These are phyloP conservation scores for Clusia tigrina DNA, from an alignment of 2,888 invertebrate species.

Conservation along the genomic window DNA sequence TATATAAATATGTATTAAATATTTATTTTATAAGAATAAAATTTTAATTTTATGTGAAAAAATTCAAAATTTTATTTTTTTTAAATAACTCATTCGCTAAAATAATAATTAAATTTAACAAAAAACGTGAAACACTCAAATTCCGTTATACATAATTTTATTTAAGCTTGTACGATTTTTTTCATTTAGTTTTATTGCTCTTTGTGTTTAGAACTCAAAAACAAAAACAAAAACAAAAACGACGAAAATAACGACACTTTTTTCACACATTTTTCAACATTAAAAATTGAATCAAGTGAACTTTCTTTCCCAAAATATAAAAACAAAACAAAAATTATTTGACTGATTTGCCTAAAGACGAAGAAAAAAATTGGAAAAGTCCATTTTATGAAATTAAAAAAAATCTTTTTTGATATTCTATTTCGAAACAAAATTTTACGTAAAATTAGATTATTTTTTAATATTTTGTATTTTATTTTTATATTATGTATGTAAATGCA, in stretches of 20 bases:
- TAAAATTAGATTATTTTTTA: too few relatives aligned
- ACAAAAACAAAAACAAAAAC: conserved; percentile 6
- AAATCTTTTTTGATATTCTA: too few relatives aligned
- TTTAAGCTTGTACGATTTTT: not conserved
- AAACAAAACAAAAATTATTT: conserved; percentile 6
- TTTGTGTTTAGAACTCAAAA: conserved; percentile 1
- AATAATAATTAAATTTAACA: not conserved
- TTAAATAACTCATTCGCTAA: not conserved
- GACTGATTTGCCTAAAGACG: conserved; percentile 25
- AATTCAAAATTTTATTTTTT: too few relatives aligned
- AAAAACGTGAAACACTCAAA: conserved; percentile 1
- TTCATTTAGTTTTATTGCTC: not conserved
- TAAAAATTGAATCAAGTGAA: not conserved
- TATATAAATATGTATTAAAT: too few relatives aligned
- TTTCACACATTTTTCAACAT: not conserved
- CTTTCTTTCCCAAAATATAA: conserved; percentile 8
- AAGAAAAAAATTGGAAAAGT: too few relatives aligned
- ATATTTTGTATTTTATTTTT: too few relatives aligned
- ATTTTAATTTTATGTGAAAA: not conserved
- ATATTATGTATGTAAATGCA: too few relatives aligned
- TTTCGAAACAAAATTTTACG: too few relatives aligned
- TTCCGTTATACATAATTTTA: conserved; percentile 2
- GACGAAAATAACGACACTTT: not conserved
- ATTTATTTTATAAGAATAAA: not conserved
- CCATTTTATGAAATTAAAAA: too few relatives aligned